Base-by-base conservation (phyloP, 64 coral and sea anemone species). In the Stichodactyla helianthus region DNA sequence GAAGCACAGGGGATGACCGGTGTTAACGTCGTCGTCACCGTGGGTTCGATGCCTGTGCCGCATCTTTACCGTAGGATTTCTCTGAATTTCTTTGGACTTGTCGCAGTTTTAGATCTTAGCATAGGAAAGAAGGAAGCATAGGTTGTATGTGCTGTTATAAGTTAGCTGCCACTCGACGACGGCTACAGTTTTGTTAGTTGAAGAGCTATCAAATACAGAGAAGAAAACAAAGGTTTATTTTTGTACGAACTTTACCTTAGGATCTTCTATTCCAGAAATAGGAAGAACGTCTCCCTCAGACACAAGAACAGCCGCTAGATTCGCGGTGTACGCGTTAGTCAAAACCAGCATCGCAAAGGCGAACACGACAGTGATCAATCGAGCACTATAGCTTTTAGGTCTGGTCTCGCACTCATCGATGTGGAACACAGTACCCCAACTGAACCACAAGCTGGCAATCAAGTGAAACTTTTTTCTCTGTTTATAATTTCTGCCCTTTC, bases 401-500 rank as follows among this genome's bases (percentile, higher is more conserved):
- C 85, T 82, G 51, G 77, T n/a, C 20, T 86, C 90, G 54, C 58
- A 59, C 51, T 92, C 90, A 61, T 87, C 78, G 17, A 63, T 87
- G n/a, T 88, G 90, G 19, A 92, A 83, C n/a, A 92, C 68, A 61
- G 77, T 67, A 50, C 85, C 85, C 90, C 90, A 92, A 7, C 85
- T 92, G 79, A 92, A 92, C 90, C 90, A 92, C 59, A 87, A 59
- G 16, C 85, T 87, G 10, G 78, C 86, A 70, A 87, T 35, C 56
- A 63, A 54, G 79, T 86, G 83, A 59, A 87, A 82, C 5, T 81
- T 81, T 28, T 88, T 88, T 35, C 31, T 55, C 58, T 74, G 51
- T 58, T 64, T 82, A 12, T 59, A 87, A 14, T 74, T 27, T 53
- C 51, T 25, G 19, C 85, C 77, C 23, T 59, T 51, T 16, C 60